Evolutionary conservation across 2,888 invertebrate species (phyloP).

Genomic region (Clostera curtula): DNA sequence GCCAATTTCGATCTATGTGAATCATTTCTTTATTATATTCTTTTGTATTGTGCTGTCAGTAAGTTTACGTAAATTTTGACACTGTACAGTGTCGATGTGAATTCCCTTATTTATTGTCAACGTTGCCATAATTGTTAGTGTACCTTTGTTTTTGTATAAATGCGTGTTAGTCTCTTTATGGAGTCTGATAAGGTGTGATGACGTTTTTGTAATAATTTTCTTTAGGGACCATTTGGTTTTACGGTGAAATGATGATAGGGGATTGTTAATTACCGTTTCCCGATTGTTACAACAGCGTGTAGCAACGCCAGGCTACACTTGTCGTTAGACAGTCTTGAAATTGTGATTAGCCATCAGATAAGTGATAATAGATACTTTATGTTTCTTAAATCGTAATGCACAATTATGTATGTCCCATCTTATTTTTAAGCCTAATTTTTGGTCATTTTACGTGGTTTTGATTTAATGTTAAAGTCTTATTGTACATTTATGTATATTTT

Average conservation of each 20-base stretch:
- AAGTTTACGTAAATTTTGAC: slow-evolving; percentile 35
- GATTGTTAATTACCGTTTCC: slow-evolving; percentile 35
- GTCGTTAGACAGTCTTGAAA: slow-evolving; percentile 28
- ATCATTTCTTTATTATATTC: slow-evolving; percentile 28
- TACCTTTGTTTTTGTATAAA: slow-evolving; percentile 59
- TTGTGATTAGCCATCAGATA: slow-evolving; percentile 33
- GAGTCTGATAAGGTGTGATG: slow-evolving; percentile 62
- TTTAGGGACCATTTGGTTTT: slow-evolving; percentile 71
- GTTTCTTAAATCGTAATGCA: slow-evolving; percentile 62
- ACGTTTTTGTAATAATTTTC: slow-evolving; percentile 61
- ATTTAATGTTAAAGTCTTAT: slow-evolving; percentile 23
- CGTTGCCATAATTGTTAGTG: slow-evolving; percentile 74
- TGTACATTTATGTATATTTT: slow-evolving; percentile 41
- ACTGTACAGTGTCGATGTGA: slow-evolving; percentile 52
- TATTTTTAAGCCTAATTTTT: slow-evolving; percentile 46
- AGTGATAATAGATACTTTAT: slow-evolving; percentile 68
- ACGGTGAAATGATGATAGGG: slow-evolving; percentile 40
- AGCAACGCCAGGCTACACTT: slow-evolving; percentile 55
- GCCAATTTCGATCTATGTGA: slow-evolving; percentile 47
- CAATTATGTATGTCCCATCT: slow-evolving; percentile 57
- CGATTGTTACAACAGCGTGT: slow-evolving; percentile 20
- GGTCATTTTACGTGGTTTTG: slow-evolving; percentile 41
- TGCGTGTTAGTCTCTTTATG: slow-evolving; percentile 62
- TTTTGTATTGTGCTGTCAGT: slow-evolving; percentile 62
- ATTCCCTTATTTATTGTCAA: slow-evolving; percentile 71